Evolutionary conservation across 2,113 vertebrate genomes (phyloP).

Genomic region (Bos javanicus): DNA sequence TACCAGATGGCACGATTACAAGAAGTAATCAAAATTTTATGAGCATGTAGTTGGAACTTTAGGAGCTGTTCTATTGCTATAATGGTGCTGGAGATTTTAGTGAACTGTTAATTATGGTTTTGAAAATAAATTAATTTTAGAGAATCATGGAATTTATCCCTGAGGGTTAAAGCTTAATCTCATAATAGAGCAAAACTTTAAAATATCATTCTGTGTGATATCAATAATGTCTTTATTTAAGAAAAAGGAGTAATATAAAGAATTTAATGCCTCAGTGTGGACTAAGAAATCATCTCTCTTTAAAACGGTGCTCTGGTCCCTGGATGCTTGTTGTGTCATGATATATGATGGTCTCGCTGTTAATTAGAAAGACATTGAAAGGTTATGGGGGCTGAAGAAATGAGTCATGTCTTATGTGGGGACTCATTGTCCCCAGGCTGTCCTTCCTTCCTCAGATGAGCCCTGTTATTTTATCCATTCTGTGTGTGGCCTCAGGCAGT

Average conservation of each 20-base stretch:
- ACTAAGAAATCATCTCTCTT: constrained; percentile 35
- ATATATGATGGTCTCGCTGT: background rate
- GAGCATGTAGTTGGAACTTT: constrained; percentile 58
- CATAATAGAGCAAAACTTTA: background rate
- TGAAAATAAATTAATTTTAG: constrained; percentile 72
- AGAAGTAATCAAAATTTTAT: constrained; percentile 70
- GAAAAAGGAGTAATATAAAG: background rate
- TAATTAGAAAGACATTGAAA: constrained; percentile 22
- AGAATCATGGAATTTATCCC: constrained; percentile 50
- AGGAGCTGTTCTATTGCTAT: constrained; percentile 43
- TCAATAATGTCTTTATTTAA: constrained; percentile 41
- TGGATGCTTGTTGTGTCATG: constrained; percentile 27
- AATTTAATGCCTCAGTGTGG: constrained; percentile 3
- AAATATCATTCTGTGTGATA: constrained; percentile 32
- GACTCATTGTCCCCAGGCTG: background rate
- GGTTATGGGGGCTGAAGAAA: background rate
- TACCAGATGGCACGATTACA: constrained; percentile 67
- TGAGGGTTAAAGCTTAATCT: constrained; percentile 24
- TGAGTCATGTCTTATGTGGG: constrained; percentile 36
- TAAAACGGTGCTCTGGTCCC: constrained; percentile 6
- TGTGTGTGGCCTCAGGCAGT: background rate
- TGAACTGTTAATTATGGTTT: constrained; percentile 64
- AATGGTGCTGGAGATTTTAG: constrained; percentile 53
- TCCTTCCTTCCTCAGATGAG: background rate
- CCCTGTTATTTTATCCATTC: background rate